These are phyloP conservation scores for Phorcus lineatus DNA, from an alignment of 2,888 invertebrate genomes.

Conservation along the genomic window DNA sequence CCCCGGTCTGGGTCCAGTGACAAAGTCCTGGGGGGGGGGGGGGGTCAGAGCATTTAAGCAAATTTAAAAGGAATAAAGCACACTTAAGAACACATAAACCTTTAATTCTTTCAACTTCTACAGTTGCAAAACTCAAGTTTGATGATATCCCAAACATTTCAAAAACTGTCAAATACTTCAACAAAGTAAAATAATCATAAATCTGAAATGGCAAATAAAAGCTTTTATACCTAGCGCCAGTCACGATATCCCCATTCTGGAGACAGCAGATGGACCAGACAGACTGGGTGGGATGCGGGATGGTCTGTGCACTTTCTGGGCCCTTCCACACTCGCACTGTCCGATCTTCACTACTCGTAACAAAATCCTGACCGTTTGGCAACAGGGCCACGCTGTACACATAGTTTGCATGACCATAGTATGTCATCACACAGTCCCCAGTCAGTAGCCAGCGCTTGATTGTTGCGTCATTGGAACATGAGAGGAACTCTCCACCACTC, in stretches of 20 bases:
- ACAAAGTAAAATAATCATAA: no score
- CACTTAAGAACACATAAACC: no score
- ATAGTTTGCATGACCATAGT: slow-evolving; percentile 90
- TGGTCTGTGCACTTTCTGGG: slow-evolving; percentile 78
- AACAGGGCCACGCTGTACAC: slow-evolving; percentile 82
- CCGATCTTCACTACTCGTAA: slow-evolving; percentile 92
- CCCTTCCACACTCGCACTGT: slow-evolving; percentile 87
- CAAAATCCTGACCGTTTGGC: slow-evolving; percentile 81
- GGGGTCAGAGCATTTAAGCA: no score
- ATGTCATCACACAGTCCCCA: slow-evolving; percentile 82
- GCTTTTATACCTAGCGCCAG: slow-evolving; percentile 85
- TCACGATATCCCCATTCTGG: slow-evolving; percentile 91
- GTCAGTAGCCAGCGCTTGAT: slow-evolving; percentile 88
- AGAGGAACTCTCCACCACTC: slow-evolving; percentile 83
- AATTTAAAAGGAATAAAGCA: no score
- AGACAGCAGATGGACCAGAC: slow-evolving; percentile 91
- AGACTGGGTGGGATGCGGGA: slow-evolving; percentile 88
- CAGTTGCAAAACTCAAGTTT: no score
- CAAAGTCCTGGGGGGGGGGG: no score
- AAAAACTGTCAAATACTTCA: no score
- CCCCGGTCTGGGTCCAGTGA: no score
- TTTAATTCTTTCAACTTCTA: no score
- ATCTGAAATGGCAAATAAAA: no score
- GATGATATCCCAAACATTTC: no score
- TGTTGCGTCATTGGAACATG: slow-evolving; percentile 93